phyloP scores from a whole-genome alignment of 2,888 invertebrate genomes.

The Thymelicus sylvestris region DNA sequence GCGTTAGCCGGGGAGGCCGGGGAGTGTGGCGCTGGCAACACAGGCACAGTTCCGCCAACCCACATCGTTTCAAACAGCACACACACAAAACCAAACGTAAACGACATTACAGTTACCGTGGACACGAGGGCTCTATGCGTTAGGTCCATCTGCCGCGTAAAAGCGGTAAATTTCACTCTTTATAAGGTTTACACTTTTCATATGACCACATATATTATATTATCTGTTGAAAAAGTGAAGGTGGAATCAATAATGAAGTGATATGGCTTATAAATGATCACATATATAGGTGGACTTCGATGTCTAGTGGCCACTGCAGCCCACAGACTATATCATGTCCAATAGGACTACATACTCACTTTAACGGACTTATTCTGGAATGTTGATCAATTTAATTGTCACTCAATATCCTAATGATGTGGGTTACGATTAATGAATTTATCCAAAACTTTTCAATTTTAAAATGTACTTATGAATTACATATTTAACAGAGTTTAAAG shows the following conservation, averaged over 20 bases:
- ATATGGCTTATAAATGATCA: neutral
- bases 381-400: too few species aligned
- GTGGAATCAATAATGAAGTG: too few species aligned
- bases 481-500: too few species aligned
- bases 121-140: conserved; percentile 78
- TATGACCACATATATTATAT: conserved; percentile 49
- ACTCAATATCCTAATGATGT: too few species aligned
- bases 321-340: too few species aligned
- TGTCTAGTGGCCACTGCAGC: too few species aligned
- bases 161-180: conserved; percentile 67
- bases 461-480: too few species aligned
- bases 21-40: neutral
- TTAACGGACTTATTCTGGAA: too few species aligned
- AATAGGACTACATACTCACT: too few species aligned
- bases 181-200: conserved; percentile 58
- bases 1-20: conserved; percentile 21
- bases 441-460: too few species aligned
- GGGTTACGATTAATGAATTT: too few species aligned
- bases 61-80: conserved; percentile 40
- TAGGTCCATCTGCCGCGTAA: conserved; percentile 83
- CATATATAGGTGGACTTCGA: neutral
- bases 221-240: neutral
- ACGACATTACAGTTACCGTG: conserved; percentile 70
- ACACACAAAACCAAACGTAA: conserved; percentile 55
- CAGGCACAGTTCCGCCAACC: conserved; percentile 34